These are phyloP conservation scores for Parochlus steinenii DNA, from an alignment of 2,888 invertebrate genomes.

Conservation along the genomic window DNA sequence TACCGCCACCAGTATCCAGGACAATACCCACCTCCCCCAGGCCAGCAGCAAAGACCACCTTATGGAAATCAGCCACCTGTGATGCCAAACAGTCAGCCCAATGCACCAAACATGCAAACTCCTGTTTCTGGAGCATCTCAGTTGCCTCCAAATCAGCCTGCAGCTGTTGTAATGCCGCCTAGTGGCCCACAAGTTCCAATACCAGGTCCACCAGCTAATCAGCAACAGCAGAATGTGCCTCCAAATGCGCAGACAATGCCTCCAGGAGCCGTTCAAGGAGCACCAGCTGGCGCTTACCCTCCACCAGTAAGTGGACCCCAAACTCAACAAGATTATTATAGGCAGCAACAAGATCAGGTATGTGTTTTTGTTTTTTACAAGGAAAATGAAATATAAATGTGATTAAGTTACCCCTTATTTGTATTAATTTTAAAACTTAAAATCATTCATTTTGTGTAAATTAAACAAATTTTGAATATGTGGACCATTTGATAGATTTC, in stretches of 20 bases:
- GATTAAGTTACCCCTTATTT: background rate
- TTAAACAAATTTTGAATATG: too few species aligned
- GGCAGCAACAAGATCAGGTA: slow-evolving; percentile 33
- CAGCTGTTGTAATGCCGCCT: too few species aligned
- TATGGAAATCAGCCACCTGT: slow-evolving; percentile 8
- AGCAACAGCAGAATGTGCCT: slow-evolving; percentile 32
- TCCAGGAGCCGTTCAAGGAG: slow-evolving; percentile 24
- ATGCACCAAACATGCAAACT: slow-evolving; percentile 17
- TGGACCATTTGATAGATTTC: slow-evolving; percentile 18
- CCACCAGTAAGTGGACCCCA: slow-evolving; percentile 33
- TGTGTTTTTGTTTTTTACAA: slow-evolving; percentile 9
- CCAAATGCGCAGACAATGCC: slow-evolving; percentile 20
- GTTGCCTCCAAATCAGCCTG: slow-evolving; percentile 1
- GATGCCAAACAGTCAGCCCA: slow-evolving; percentile 4
- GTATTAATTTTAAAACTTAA: background rate
- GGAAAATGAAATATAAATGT: too few species aligned
- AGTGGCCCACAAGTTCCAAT: slow-evolving; percentile 29
- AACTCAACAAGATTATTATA: slow-evolving; percentile 38
- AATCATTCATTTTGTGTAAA: too few species aligned
- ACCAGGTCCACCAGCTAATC: slow-evolving; percentile 32
- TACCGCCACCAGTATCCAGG: slow-evolving; percentile 13
- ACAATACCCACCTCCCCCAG: background rate
- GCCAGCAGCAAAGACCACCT: slow-evolving; percentile 10
- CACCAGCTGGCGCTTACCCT: slow-evolving; percentile 29
- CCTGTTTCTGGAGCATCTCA: slow-evolving; percentile 22